phyloP scores from a whole-genome alignment of 2,113 vertebrate species.

The Hassar affinis region DNA sequence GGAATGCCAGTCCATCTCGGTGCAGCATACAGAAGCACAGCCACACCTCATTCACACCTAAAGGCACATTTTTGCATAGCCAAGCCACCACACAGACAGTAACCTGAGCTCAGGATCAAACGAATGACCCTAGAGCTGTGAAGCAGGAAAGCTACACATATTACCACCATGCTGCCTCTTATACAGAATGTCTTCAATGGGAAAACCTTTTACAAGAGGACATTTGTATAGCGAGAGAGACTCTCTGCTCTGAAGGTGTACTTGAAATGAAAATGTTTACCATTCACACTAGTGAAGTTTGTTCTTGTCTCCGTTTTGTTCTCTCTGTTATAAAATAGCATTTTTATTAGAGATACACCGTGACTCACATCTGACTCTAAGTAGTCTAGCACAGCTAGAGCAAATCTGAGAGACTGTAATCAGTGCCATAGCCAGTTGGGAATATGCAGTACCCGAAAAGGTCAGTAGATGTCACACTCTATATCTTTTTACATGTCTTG shows the following conservation, averaged over 20 bases:
- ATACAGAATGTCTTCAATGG: background rate
- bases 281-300: background rate
- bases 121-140: background rate
- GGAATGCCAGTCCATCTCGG: background rate
- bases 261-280: background rate
- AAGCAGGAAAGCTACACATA: background rate
- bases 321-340: background rate
- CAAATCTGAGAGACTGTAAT: background rate
- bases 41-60: background rate
- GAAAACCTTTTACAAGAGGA: background rate
- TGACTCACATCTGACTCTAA: constrained; percentile 26
- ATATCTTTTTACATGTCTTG: background rate
- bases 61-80: background rate
- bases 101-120: background rate
- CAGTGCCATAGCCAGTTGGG: background rate
- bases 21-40: background rate
- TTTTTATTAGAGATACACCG: background rate
- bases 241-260: background rate
- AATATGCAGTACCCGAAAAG: background rate
- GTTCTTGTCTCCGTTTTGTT: background rate
- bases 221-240: background rate
- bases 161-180: background rate
- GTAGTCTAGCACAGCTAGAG: background rate
- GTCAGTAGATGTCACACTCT: constrained; percentile 17
- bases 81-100: background rate